phyloP scores from a whole-genome alignment of 92 coral and sea anemone species.

The Porites evermanni region DNA sequence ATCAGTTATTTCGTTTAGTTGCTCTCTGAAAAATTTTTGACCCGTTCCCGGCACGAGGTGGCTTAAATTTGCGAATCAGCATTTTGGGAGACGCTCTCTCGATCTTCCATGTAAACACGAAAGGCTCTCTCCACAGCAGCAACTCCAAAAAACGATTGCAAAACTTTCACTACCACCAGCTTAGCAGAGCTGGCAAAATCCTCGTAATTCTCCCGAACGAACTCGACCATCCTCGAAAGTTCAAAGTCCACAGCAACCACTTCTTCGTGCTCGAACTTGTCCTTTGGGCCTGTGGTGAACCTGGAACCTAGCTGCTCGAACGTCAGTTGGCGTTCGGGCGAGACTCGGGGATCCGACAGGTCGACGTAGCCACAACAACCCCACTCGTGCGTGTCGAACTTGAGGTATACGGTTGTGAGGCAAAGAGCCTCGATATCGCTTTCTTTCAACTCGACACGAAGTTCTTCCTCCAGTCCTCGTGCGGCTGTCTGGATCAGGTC shows the following conservation, averaged over 20 bases:
- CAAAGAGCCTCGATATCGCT: conserved; percentile 86
- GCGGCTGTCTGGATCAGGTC: conserved; percentile 91
- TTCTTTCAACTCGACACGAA: conserved; percentile 86
- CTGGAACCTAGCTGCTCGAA: conserved; percentile 85
- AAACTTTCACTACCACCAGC: conserved; percentile 94
- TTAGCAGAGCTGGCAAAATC: conserved; percentile 98
- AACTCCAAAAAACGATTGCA: conserved; percentile 96
- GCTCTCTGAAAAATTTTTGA: no score
- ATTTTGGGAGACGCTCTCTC: not conserved
- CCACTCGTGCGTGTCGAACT: conserved; percentile 99
- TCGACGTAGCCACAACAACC: conserved; percentile 98
- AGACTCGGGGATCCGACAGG: conserved; percentile 90
- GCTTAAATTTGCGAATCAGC: not conserved
- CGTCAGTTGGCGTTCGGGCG: conserved; percentile 85
- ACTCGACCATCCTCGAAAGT: conserved; percentile 87
- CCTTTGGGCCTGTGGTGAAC: conserved; percentile 93
- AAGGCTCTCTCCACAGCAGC: conserved; percentile 88
- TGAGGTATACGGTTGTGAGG: conserved; percentile 92
- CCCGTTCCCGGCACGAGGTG: no score
- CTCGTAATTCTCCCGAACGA: conserved; percentile 85
- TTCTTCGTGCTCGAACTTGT: conserved; percentile 91
- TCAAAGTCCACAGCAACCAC: conserved; percentile 89
- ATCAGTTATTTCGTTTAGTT: no score
- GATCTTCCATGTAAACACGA: conserved; percentile 70
- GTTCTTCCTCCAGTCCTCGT: conserved; percentile 94